These are phyloP conservation scores for Lethrus apterus DNA, from an alignment of 1,140 invertebrate genomes.

Conservation along the genomic window DNA sequence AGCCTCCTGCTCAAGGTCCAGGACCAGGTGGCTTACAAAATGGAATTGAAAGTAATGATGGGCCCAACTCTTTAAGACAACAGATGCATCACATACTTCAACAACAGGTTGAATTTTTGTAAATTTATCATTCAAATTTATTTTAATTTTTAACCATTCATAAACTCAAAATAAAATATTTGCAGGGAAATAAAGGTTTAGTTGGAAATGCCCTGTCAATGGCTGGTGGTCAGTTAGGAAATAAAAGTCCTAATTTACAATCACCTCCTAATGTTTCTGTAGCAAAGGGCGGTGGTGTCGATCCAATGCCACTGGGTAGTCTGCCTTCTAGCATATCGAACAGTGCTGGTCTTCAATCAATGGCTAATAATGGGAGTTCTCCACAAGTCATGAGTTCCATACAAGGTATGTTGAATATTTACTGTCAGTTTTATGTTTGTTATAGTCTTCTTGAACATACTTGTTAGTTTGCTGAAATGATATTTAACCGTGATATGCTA, in stretches of 20 bases:
- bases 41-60: conserved; percentile 38
- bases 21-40: conserved; percentile 55
- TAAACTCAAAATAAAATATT: too few relatives aligned
- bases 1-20: conserved; percentile 68
- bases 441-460: neutral
- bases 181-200: conserved; percentile 66
- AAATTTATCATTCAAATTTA: neutral
- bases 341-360: conserved; percentile 48
- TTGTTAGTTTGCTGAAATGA: neutral
- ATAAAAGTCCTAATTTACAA: conserved; percentile 73
- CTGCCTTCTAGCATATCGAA: conserved; percentile 54
- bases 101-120: conserved; percentile 31
- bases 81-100: conserved; percentile 60
- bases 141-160: neutral
- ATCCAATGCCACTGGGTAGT: conserved; percentile 50
- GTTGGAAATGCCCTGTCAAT: conserved; percentile 61
- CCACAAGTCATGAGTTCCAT: conserved; percentile 58
- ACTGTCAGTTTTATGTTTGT: neutral
- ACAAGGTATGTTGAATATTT: conserved; percentile 44
- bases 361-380: conserved; percentile 53
- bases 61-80: conserved; percentile 32
- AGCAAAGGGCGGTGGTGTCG: conserved; percentile 48
- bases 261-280: conserved; percentile 69
- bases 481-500: too few relatives aligned
- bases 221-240: conserved; percentile 62